Conservation (phyloP, 1,140 invertebrate species). For the Aphelinus atriplicis region DNA sequence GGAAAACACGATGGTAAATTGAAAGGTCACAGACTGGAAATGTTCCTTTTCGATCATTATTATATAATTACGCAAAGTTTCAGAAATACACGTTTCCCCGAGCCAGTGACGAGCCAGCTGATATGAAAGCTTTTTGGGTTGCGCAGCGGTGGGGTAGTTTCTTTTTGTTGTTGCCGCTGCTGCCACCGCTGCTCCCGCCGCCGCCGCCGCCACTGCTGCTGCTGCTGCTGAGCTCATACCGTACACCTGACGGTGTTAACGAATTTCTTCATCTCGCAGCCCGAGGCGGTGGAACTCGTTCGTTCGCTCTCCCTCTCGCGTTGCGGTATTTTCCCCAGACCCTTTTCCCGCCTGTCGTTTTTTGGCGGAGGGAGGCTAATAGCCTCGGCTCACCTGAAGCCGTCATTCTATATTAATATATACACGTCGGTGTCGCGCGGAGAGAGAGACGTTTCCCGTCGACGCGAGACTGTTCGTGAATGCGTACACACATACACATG, state of each 20-base stretch:
- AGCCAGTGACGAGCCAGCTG: too few relatives aligned
- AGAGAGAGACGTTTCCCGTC: not conserved
- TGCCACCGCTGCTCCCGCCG: too few relatives aligned
- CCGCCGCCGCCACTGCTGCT: too few relatives aligned
- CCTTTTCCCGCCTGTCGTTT: not conserved
- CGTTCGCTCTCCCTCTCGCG: not conserved
- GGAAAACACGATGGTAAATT: too few relatives aligned
- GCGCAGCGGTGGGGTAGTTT: too few relatives aligned
- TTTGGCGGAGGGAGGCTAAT: constrained; percentile 9
- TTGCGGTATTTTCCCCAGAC: not conserved
- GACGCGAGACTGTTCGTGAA: not conserved
- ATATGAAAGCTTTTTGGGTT: too few relatives aligned
- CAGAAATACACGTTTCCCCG: too few relatives aligned
- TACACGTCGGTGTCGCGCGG: not conserved
- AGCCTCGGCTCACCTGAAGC: constrained; percentile 16
- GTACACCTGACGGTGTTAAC: not conserved
- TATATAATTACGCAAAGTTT: too few relatives aligned
- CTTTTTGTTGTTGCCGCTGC: too few relatives aligned
- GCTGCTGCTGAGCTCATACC: too few relatives aligned
- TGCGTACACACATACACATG: not conserved
- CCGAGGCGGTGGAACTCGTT: not conserved
- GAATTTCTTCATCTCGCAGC: constrained; percentile 1
- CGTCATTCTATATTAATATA: constrained; percentile 28
- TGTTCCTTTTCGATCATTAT: too few relatives aligned
- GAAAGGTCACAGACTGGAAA: too few relatives aligned